A percentile compares a stretch with the other conserved stretches of the same genome.
Conservation (phyloP, 2,797 vertebrate genomes). For the Linurgus olivaceus region DNA sequence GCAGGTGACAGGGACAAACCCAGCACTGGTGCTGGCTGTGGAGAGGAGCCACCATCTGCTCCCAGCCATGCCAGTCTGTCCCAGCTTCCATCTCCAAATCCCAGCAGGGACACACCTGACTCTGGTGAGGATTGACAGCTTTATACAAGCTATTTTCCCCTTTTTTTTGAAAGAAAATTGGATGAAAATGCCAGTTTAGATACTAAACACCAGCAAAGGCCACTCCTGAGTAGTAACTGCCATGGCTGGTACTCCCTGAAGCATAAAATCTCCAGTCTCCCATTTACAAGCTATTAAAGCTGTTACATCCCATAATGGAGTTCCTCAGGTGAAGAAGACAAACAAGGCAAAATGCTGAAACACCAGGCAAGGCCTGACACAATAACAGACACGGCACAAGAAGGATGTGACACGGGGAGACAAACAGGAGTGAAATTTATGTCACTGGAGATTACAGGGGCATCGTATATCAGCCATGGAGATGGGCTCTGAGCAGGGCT, state of each 20-base stretch:
- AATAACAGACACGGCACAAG: slow-evolving; percentile 22
- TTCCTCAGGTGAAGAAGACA: slow-evolving; percentile 55
- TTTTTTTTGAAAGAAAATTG: background rate
- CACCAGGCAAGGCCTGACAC: background rate
- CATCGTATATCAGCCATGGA: slow-evolving; percentile 14
- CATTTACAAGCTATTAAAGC: slow-evolving; percentile 36
- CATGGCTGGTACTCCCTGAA: background rate
- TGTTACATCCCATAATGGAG: slow-evolving; percentile 49
- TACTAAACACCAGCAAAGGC: background rate
- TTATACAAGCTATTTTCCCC: background rate
- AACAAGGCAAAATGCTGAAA: slow-evolving; percentile 6
- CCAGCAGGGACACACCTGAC: background rate
- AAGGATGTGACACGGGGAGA: slow-evolving; percentile 41
- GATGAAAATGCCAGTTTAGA: background rate
- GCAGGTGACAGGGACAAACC: background rate
- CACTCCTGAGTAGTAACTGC: background rate
- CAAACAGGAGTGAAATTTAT: slow-evolving; percentile 63
- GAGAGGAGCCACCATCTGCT: background rate
- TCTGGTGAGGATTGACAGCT: background rate
- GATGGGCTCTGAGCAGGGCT: background rate
- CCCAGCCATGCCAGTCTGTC: rapidly evolving
- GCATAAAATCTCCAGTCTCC: background rate
- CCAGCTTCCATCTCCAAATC: background rate
- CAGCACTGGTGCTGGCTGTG: rapidly evolving
- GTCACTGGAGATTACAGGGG: slow-evolving; percentile 37